Percentiles rank a stretch among this genome's conserved stretches.
phyloP scores from a whole-genome alignment of 2,113 vertebrate genomes.

The Todiramphus chloris region DNA sequence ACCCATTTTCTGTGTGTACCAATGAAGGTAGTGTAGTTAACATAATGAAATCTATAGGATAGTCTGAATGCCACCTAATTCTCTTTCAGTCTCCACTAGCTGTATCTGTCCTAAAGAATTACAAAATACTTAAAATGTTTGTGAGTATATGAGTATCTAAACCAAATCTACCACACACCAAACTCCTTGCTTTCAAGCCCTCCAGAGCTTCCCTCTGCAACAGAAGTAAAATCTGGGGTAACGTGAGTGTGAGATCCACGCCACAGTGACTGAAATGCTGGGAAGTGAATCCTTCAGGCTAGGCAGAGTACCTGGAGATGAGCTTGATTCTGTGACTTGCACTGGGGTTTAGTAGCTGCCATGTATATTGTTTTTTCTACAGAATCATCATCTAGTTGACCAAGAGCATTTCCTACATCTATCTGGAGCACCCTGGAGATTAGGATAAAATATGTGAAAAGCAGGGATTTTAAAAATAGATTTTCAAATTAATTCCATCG shows the following conservation, averaged over 20 bases:
- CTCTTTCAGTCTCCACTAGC: background rate
- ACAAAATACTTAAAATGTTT: background rate
- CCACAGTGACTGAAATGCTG: background rate
- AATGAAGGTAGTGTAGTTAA: background rate
- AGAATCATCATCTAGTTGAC: background rate
- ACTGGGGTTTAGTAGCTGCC: background rate
- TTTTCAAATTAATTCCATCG: slow-evolving; percentile 38
- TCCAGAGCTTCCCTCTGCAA: background rate
- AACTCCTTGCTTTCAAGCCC: background rate
- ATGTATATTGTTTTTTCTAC: background rate
- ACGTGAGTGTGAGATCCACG: background rate
- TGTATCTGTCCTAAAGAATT: background rate
- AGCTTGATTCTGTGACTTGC: background rate
- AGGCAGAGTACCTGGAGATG: background rate
- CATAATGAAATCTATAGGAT: background rate
- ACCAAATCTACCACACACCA: background rate
- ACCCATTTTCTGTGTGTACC: background rate
- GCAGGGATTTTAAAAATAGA: slow-evolving; percentile 60
- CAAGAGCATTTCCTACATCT: background rate
- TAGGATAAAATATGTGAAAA: slow-evolving; percentile 45
- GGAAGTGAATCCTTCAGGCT: background rate
- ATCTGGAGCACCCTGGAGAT: slow-evolving; percentile 34
- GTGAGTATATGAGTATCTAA: background rate
- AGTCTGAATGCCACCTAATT: background rate
- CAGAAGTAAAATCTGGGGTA: background rate